These are phyloP conservation scores for Turnix velox DNA, from an alignment of 2,113 vertebrate species.

Conservation along the genomic window DNA sequence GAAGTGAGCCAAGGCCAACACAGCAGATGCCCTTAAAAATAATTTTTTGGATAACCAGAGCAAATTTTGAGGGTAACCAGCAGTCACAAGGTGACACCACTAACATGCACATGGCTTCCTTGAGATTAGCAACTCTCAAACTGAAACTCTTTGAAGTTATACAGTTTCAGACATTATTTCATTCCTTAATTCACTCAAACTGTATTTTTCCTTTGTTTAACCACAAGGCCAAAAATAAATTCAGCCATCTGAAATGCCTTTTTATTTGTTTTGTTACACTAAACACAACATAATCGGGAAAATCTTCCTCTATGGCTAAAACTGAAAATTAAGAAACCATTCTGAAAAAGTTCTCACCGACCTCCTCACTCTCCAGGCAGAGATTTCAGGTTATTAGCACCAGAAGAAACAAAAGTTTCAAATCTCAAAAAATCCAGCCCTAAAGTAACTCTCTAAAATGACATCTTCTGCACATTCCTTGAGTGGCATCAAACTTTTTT, in stretches of 20 bases:
- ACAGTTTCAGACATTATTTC: not conserved
- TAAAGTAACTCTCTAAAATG: not conserved
- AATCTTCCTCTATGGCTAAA: not conserved
- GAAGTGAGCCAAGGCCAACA: not conserved
- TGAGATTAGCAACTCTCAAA: not conserved
- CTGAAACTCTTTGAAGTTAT: not conserved
- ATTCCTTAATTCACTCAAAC: not conserved
- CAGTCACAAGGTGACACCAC: not conserved
- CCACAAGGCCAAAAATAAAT: not conserved
- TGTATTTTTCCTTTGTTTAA: not conserved
- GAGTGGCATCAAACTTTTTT: not conserved
- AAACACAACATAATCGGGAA: not conserved
- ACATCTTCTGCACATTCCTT: not conserved
- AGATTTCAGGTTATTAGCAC: not conserved
- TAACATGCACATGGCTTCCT: accelerated
- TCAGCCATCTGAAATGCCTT: not conserved
- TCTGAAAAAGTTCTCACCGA: not conserved
- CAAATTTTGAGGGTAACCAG: not conserved
- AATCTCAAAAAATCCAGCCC: not conserved
- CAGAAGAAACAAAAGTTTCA: not conserved
- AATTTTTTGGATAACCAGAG: not conserved
- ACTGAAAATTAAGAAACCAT: not conserved
- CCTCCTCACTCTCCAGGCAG: not conserved
- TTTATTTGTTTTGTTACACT: not conserved
- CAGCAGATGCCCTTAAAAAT: not conserved